Percentiles rank a stretch among this genome's conserved stretches.
Evolutionary conservation across 2,113 vertebrate genomes (phyloP).

Genomic region (Capra hircus): DNA sequence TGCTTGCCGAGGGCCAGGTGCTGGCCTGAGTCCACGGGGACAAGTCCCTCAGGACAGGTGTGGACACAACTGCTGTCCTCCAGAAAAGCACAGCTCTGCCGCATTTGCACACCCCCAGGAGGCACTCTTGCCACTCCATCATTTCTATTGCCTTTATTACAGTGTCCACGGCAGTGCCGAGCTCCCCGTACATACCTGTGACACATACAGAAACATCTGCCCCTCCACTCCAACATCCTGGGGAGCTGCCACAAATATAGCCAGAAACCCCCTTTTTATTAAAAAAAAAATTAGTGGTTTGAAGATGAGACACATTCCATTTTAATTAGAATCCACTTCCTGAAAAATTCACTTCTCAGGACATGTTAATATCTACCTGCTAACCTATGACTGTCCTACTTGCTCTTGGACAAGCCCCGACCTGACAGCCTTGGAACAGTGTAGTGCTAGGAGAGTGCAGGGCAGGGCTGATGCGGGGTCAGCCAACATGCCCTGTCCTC

Average conservation of each 20-base stretch:
- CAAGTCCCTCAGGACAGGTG: neutral
- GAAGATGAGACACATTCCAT: constrained; percentile 19
- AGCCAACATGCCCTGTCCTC: neutral
- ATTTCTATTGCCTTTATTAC: neutral
- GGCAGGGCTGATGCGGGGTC: rapidly evolving
- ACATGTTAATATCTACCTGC: neutral
- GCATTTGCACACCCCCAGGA: neutral
- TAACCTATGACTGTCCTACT: neutral
- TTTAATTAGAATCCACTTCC: constrained; percentile 43
- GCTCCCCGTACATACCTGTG: too few relatives aligned
- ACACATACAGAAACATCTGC: neutral
- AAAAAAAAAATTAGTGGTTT: neutral
- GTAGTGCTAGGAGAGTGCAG: neutral
- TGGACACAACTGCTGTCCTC: neutral
- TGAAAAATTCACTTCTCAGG: neutral
- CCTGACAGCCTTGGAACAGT: neutral
- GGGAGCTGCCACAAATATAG: neutral
- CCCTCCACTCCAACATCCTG: neutral
- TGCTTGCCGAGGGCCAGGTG: neutral
- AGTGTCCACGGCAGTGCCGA: neutral
- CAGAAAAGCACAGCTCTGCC: neutral
- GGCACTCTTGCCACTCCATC: neutral
- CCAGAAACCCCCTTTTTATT: neutral
- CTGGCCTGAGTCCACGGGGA: neutral
- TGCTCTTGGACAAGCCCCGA: neutral